Conservation (phyloP, 2,113 vertebrate genomes). For the Spheniscus mendiculus region DNA sequence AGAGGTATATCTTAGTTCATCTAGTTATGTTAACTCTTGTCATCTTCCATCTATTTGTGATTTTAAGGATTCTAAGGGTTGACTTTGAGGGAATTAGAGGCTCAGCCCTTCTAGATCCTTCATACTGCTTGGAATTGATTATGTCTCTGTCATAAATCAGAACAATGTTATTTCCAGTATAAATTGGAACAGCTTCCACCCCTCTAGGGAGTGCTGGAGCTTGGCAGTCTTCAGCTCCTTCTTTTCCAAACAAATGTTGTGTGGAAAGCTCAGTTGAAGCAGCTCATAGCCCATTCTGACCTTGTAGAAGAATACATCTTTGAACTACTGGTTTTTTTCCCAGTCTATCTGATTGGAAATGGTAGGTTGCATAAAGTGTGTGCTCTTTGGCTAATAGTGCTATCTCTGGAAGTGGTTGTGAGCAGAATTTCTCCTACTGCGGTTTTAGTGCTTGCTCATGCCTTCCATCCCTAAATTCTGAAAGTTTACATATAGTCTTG, state of each 20-base stretch:
- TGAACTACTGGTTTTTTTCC: neutral
- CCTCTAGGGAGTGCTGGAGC: neutral
- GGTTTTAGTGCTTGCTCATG: neutral
- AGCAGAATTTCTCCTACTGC: neutral
- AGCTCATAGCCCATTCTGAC: neutral
- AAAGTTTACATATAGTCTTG: neutral
- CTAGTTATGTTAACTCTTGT: neutral
- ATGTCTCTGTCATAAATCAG: neutral
- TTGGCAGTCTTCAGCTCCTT: neutral
- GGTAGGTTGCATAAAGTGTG: neutral
- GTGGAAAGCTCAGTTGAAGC: neutral
- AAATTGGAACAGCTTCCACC: neutral
- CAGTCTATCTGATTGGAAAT: neutral
- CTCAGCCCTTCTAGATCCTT: neutral
- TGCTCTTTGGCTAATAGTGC: neutral
- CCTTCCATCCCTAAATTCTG: neutral
- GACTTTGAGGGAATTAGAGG: neutral
- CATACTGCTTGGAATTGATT: neutral
- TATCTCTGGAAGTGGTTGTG: neutral
- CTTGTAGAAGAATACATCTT: neutral
- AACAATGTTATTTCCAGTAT: neutral
- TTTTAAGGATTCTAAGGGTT: neutral
- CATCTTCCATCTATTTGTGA: neutral
- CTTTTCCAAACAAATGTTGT: conserved; percentile 5
- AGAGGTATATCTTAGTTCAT: neutral